Percentiles rank a stretch among this genome's conserved stretches.
These are phyloP conservation scores for Amaurobius ferox DNA, from an alignment of 2,888 invertebrate species.

Conservation along the genomic window DNA sequence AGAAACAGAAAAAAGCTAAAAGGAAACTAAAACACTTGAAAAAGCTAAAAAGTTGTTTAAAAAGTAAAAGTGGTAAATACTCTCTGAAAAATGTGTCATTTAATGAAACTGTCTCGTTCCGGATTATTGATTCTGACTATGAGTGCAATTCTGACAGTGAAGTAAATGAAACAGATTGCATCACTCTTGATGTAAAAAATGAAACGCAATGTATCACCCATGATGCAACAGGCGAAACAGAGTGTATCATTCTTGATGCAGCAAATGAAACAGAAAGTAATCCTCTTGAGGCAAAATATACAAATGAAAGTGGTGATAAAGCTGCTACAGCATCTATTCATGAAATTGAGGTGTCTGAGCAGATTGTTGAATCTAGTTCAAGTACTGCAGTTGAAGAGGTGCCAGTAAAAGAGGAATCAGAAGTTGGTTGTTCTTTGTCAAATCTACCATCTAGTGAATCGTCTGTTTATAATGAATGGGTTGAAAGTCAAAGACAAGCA, in stretches of 20 bases:
- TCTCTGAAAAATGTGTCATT: slow-evolving; percentile 27
- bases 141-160: neutral
- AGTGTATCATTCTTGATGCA: no score
- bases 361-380: no score
- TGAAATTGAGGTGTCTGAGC: no score
- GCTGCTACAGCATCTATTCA: no score
- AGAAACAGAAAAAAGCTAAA: neutral
- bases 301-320: neutral
- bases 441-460: neutral
- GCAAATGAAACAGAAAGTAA: no score
- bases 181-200: neutral
- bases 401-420: no score
- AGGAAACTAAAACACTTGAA: neutral
- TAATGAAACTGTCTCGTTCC: slow-evolving; percentile 16
- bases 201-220: neutral
- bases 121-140: neutral
- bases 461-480: slow-evolving; percentile 34
- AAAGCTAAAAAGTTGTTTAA: slow-evolving; percentile 31
- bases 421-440: neutral
- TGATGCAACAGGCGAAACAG: neutral
- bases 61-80: neutral
- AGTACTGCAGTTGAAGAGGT: neutral
- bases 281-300: neutral
- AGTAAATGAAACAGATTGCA: no score
- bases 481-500: slow-evolving; percentile 42